Evolutionary conservation across 2,888 invertebrate genomes (phyloP).

Genomic region (Gortyna flavago): DNA sequence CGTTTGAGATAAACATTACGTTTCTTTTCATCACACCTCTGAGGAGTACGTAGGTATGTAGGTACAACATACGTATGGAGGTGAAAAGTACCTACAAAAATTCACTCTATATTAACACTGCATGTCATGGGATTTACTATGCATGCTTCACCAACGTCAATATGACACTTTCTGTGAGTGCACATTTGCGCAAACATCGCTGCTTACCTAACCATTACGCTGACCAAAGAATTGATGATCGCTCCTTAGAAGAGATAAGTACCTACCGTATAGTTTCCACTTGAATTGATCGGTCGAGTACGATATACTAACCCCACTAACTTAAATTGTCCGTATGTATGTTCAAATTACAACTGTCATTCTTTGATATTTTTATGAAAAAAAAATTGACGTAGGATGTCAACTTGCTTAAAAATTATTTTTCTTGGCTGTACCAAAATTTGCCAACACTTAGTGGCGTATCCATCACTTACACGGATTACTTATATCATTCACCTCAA

Average conservation of each 20-base stretch:
- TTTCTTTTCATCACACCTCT: neutral
- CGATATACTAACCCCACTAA: neutral
- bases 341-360: neutral
- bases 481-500: neutral
- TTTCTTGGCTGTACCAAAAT: neutral
- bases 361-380: neutral
- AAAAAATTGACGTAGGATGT: neutral
- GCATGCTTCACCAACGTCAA: neutral
- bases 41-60: neutral
- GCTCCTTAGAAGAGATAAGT: neutral
- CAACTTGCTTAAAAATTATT: neutral
- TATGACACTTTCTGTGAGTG: neutral
- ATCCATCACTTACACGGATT: neutral
- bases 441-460: neutral
- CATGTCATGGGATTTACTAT: neutral
- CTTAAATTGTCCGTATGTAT: neutral
- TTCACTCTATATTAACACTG: neutral
- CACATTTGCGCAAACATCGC: neutral
- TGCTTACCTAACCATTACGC: neutral
- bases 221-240: neutral
- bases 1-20: conserved; percentile 17
- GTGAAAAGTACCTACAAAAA: neutral
- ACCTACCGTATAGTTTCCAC: neutral
- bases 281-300: neutral
- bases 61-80: neutral